A percentile compares a stretch with the other conserved stretches of the same genome.
Evolutionary conservation across 1,140 invertebrate genomes (phyloP).

Genomic region (Cydia fagiglandana): DNA sequence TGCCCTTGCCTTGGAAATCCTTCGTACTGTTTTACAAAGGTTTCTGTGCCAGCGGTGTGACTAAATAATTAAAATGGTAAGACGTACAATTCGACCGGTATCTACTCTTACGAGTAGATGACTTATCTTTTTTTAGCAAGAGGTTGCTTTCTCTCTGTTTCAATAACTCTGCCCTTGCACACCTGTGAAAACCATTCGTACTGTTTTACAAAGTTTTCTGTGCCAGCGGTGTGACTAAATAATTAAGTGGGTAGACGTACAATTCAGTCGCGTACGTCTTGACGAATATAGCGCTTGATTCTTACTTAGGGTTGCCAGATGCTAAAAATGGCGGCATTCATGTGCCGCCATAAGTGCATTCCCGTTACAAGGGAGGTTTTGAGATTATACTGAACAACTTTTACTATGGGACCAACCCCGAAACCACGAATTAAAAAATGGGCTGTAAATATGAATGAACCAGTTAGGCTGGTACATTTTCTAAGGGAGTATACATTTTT

Average conservation of each 20-base stretch:
- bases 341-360: too few relatives aligned
- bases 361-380: too few relatives aligned
- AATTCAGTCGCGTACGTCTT: conserved; percentile 32
- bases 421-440: too few relatives aligned
- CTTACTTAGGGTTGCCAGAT: conserved; percentile 7
- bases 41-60: conserved; percentile 6
- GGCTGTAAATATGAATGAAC: too few relatives aligned
- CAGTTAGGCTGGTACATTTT: too few relatives aligned
- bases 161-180: not conserved
- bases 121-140: too few relatives aligned
- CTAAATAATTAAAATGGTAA: conserved; percentile 31
- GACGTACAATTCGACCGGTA: conserved; percentile 10
- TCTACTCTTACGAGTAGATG: too few relatives aligned
- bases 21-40: not conserved
- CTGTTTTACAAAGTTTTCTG: not conserved
- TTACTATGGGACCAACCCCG: too few relatives aligned
- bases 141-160: too few relatives aligned
- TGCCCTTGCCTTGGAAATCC: not conserved
- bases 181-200: not conserved
- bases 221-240: conserved; percentile 25
- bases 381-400: too few relatives aligned
- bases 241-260: conserved; percentile 32
- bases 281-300: conserved; percentile 25
- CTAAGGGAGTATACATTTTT: too few relatives aligned
- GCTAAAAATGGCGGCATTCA: not conserved